phyloP scores from a whole-genome alignment of 2,888 invertebrate species.

The Agrochola lota region DNA sequence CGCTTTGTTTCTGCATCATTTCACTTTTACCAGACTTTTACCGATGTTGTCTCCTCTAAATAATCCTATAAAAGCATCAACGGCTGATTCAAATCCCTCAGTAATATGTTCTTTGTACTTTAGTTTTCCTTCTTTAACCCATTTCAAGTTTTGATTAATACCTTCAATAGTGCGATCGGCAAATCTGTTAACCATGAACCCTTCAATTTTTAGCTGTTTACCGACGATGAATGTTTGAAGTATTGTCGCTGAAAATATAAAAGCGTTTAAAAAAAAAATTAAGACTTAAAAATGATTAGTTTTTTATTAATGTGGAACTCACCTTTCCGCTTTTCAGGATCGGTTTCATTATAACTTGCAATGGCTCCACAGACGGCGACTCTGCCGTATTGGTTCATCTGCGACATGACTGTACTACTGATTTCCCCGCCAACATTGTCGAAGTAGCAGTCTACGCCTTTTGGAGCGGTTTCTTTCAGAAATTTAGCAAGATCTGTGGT shows the following conservation, averaged over 20 bases:
- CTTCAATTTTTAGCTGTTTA: constrained; percentile 92
- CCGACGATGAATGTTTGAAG: constrained; percentile 89
- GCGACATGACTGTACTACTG: constrained; percentile 90
- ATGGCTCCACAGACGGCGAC: constrained; percentile 92
- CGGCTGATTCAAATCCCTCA: constrained; percentile 92
- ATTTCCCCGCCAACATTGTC: constrained; percentile 94
- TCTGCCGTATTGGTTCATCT: constrained; percentile 92
- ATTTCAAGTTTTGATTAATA: constrained; percentile 90
- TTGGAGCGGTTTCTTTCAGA: constrained; percentile 91
- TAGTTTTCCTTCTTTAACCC: constrained; percentile 92
- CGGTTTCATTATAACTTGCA: constrained; percentile 91
- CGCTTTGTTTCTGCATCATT: constrained; percentile 60
- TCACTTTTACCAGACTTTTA: constrained; percentile 92
- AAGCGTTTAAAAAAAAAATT: background rate
- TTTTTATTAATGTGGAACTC: constrained; percentile 9
- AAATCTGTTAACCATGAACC: constrained; percentile 90
- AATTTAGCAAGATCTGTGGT: constrained; percentile 88
- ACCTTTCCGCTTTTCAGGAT: constrained; percentile 87
- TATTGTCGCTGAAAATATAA: constrained; percentile 76
- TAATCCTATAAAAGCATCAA: constrained; percentile 92
- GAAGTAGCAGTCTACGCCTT: constrained; percentile 94
- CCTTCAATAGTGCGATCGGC: constrained; percentile 90
- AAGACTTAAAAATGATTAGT: background rate
- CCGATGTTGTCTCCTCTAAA: constrained; percentile 91
- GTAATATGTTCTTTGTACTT: constrained; percentile 92